Base-by-base conservation (phyloP, 2,113 vertebrate genomes). In the Pyrgilauda ruficollis region DNA sequence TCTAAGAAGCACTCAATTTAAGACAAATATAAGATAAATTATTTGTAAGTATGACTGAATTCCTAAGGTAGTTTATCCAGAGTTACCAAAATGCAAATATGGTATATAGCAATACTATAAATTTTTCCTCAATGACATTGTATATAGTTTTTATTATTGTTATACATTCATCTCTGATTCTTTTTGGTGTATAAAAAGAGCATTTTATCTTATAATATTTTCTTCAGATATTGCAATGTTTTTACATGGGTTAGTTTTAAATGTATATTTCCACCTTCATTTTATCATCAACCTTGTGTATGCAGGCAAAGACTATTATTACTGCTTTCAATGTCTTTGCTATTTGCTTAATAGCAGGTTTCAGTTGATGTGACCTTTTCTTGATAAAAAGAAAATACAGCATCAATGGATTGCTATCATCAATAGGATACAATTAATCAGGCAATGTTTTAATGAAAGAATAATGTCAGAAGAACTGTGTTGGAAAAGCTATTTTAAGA, bases 311-410 rank as follows among this genome's bases (percentile, higher is more conserved):
- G 83, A 62, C 75, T 90, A 69, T 96, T 96, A 96, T 97, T 97
- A 92, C 50, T 74, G 55, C 85, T 84, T 96, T 95, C 75, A 96
- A 75, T 96, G 92, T 94, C 94, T 95, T 97, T 97, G 84, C 84
- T 97, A 74, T 97, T 97, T 97, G 73, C 91, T 96, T 97, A 97
- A 97, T 95, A 97, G 76, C 82, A 73, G 89, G 94, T 91, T 97
- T 96, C 91, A 93, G 64, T 24, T 93, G 79, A 92, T 91, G 84
- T 94, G 97, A 97, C 91, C 92, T 97, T 97, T 97, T 96, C 93
- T 96, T 96, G 95, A 93, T 95, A 94, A 85, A 97, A 96, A 95
- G 89, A 94, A 97, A 97, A 97, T 77, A 75, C 50, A 68, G 18
- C 97, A 93, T 94, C 96, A 93, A 89, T 87, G 94, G 85, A 89